These are phyloP conservation scores for Actinostola sp. DNA, from an alignment of 92 coral and sea anemone genomes.

Conservation along the genomic window DNA sequence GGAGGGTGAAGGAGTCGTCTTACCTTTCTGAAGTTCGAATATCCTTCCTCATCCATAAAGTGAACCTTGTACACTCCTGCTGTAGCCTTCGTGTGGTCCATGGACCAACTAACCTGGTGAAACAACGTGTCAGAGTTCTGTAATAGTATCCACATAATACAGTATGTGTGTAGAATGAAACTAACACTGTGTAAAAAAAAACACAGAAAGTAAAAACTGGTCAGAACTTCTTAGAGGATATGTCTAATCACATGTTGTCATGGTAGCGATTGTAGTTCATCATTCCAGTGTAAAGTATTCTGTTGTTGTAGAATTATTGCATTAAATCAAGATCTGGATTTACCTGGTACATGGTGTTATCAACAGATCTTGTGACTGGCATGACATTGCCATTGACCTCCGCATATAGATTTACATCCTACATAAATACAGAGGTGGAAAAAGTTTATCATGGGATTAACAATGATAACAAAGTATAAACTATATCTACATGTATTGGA, in stretches of 20 bases:
- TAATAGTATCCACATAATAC: constrained; percentile 6
- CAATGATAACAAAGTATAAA: not conserved
- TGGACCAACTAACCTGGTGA: constrained; percentile 92
- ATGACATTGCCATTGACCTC: constrained; percentile 93
- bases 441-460: too few relatives aligned
- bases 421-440: too few relatives aligned
- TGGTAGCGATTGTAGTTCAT: constrained; percentile 74
- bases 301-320: not conserved
- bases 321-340: too few relatives aligned
- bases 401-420: constrained; percentile 90
- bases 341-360: constrained; percentile 87
- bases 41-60: constrained; percentile 95
- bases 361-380: constrained; percentile 92
- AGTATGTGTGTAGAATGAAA: not conserved
- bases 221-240: constrained; percentile 99
- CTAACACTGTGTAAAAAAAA: too few relatives aligned
- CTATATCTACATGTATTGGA: not conserved
- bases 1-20: too few relatives aligned
- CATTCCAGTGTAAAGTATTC: too few relatives aligned
- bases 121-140: too few relatives aligned
- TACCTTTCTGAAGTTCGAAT: constrained; percentile 96
- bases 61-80: constrained; percentile 80
- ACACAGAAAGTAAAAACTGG: too few relatives aligned
- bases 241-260: constrained; percentile 59
- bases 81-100: constrained; percentile 80